Evolutionary conservation across 2,797 vertebrate genomes (phyloP), one percentile per base, ranked within the genome.

Genomic region (Pempheris klunzingeri): DNA sequence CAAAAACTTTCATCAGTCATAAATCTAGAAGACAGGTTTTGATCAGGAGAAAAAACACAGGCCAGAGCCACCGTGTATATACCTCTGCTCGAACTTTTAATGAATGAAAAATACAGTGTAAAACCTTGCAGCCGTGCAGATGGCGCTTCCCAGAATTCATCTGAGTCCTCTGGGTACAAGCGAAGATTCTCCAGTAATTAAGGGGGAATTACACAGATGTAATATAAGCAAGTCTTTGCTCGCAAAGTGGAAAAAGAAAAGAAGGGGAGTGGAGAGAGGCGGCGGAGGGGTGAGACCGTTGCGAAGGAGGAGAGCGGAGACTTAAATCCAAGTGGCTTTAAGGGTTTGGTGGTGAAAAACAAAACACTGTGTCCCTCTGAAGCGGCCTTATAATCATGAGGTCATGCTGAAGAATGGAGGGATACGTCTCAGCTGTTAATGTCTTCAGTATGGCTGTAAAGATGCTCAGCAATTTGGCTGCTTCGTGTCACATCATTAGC

Each of bases 391-490:
- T 64, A 87, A 94, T 93, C 90, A 93, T 92, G 92, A 94, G 91
- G 90, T 94, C 93, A 93, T 91, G 71, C 87, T 90, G 68, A 83
- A 89, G 91, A 92, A 91, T 89, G 89, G 78, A 89, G 82, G 82
- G 83, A 90, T 88, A 74, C 82, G 79, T 90, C 89, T 92, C 85
- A 77, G 87, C 91, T 85, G 86, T 88, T 94, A 94, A 94, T 93
- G 91, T 89, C 87, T 94, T 94, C 93, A 94, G 85, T 74, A 92
- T 94, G 93, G 83, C 86, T 24, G 80, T 74, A 75, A 82, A 89
- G 84, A 84, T 49, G 39, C 81, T 79, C 77, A 38, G 77, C 57
- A 73, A 66, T 84, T 73, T 85, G 87, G 72, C 88, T 70, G 81
- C 81, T 54, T 64, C 57, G 15, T 64, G 64, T 88, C 87, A 83